Conservation (phyloP, 2,113 vertebrate species). For the Puffinus mauretanicus region DNA sequence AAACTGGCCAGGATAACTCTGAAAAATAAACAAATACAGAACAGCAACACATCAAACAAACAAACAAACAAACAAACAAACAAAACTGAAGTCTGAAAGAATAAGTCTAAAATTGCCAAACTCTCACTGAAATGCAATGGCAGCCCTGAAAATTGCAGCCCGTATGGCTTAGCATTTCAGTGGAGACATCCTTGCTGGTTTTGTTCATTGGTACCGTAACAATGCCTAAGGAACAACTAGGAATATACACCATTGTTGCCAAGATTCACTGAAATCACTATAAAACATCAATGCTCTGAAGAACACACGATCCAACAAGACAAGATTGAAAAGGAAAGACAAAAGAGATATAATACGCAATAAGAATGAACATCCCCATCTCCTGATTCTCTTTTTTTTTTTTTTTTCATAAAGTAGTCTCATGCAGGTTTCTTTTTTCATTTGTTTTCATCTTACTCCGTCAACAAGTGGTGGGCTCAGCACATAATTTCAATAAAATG, state of each 20-base stretch:
- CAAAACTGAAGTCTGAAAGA: background rate
- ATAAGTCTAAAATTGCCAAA: background rate
- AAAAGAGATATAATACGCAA: background rate
- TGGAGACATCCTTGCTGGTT: background rate
- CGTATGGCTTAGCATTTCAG: background rate
- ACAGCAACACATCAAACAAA: background rate
- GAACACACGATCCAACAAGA: background rate
- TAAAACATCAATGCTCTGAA: background rate
- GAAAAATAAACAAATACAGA: background rate
- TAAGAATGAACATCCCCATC: background rate
- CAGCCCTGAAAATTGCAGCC: background rate
- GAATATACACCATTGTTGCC: background rate
- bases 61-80: slow-evolving; percentile 4
- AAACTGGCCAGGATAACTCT: background rate
- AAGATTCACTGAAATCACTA: background rate
- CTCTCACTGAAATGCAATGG: background rate
- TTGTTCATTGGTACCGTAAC: background rate
- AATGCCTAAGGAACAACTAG: background rate
- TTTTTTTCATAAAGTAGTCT: background rate
- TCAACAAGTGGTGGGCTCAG: background rate
- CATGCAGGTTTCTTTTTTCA: background rate
- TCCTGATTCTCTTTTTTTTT: background rate
- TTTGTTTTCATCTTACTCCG: slow-evolving; percentile 33
- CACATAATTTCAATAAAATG: slow-evolving; percentile 49
- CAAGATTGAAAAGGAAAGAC: background rate